Conservation (phyloP, 2,888 invertebrate species). For the Ommatoiulus sabulosus region DNA sequence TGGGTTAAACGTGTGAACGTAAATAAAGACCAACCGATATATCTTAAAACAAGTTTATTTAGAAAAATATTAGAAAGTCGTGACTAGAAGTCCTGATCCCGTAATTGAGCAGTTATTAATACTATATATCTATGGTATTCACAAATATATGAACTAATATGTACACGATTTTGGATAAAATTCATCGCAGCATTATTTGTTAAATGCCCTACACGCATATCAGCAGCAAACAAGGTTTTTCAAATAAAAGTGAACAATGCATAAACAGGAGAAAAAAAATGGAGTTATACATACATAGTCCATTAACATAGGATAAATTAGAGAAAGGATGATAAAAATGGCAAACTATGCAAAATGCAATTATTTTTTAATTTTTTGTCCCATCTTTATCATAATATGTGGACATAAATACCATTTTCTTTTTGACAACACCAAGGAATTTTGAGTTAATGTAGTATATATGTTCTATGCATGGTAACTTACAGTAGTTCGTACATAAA, state of each 20-base stretch:
- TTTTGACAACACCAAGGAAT: conserved; percentile 19
- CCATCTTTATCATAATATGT: neutral
- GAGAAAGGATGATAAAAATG: neutral
- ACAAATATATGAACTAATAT: conserved; percentile 35
- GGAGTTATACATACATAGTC: neutral
- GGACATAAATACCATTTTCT: neutral
- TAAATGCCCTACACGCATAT: neutral
- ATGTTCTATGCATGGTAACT: conserved; percentile 34
- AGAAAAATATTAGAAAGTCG: conserved; percentile 40
- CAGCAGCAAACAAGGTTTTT: neutral
- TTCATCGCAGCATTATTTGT: conserved; percentile 2
- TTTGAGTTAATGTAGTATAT: conserved; percentile 31
- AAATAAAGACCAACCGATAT: neutral
- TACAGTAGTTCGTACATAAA: conserved; percentile 32
- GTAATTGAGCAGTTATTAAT: conserved; percentile 36
- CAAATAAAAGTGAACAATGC: neutral
- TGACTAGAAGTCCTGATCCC: conserved; percentile 39
- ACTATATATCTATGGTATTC: conserved; percentile 40
- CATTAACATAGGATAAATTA: conserved; percentile 36
- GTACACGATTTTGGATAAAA: conserved; percentile 1
- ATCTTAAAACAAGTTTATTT: conserved; percentile 30
- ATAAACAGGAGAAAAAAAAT: conserved; percentile 10
- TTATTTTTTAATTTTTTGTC: neutral
- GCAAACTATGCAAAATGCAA: conserved; percentile 9
- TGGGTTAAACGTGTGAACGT: too few relatives aligned